Conservation (phyloP, 2,797 vertebrate genomes). For the Lepilemur ruficaudatus region DNA sequence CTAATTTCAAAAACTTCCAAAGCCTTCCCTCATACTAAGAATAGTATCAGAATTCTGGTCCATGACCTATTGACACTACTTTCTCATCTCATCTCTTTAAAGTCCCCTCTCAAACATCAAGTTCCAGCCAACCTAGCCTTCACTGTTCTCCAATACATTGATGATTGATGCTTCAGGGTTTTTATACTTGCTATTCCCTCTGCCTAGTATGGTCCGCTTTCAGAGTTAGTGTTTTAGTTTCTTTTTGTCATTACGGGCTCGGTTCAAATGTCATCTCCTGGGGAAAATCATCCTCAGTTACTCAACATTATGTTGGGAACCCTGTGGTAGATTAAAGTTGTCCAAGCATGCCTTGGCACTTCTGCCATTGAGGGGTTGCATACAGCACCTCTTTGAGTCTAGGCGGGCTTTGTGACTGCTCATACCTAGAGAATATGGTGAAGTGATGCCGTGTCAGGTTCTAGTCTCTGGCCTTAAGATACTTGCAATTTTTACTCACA, state of each 20-base stretch:
- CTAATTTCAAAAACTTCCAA: constrained; percentile 16
- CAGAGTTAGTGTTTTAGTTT: neutral
- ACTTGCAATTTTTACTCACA: neutral
- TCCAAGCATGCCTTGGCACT: accelerated
- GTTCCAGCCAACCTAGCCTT: neutral
- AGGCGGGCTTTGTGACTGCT: neutral
- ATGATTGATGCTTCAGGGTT: neutral
- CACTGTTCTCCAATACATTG: neutral
- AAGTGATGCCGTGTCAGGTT: neutral
- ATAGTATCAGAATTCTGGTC: neutral
- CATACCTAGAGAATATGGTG: neutral
- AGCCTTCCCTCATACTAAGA: neutral
- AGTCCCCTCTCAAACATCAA: neutral
- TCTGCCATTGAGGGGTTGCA: neutral
- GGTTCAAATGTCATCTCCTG: neutral
- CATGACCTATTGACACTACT: neutral
- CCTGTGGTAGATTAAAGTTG: neutral
- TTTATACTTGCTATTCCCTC: neutral
- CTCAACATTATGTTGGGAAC: neutral
- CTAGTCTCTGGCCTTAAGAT: neutral
- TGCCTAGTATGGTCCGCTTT: neutral
- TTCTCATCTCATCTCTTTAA: neutral
- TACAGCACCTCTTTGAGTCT: neutral
- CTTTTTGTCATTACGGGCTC: neutral
- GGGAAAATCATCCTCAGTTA: neutral